A percentile compares a stretch with the other conserved stretches of the same genome.
Evolutionary conservation across 2,113 vertebrate genomes (phyloP).

Genomic region (Lepus americanus): DNA sequence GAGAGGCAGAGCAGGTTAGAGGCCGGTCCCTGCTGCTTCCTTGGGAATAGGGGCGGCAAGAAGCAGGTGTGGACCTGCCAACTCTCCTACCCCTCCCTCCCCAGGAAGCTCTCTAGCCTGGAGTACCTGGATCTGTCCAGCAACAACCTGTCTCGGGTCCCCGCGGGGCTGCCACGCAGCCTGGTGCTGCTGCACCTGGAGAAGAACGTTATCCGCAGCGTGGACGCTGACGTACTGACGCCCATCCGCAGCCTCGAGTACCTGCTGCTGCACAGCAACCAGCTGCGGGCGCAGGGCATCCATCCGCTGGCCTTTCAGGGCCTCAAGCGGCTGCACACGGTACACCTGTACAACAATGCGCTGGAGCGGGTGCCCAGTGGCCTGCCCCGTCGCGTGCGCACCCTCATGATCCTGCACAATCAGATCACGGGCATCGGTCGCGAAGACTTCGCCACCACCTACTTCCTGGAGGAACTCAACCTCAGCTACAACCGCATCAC

Average conservation of each 20-base stretch:
- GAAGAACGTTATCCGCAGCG: conserved; percentile 94
- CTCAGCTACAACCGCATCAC: conserved; percentile 98
- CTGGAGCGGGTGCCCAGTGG: conserved; percentile 95
- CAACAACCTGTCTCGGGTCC: conserved; percentile 96
- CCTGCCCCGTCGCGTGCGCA: conserved; percentile 95
- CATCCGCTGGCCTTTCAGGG: conserved; percentile 95
- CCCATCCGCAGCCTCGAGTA: conserved; percentile 96
- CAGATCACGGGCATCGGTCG: conserved; percentile 94
- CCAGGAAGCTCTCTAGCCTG: conserved; percentile 94
- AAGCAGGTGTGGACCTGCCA: background rate
- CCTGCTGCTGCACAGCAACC: conserved; percentile 97
- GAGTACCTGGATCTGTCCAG: conserved; percentile 98
- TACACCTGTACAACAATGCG: conserved; percentile 98
- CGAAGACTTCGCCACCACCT: conserved; percentile 94
- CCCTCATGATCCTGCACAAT: conserved; percentile 97
- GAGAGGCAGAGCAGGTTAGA: background rate
- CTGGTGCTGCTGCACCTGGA: conserved; percentile 97
- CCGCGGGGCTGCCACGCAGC: conserved; percentile 94
- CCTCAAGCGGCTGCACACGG: conserved; percentile 97
- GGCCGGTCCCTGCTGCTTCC: background rate
- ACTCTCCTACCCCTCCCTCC: background rate
- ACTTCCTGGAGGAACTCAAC: conserved; percentile 96
- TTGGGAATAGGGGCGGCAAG: background rate
- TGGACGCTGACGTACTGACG: conserved; percentile 91
- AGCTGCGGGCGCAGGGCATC: conserved; percentile 93